phyloP scores from a whole-genome alignment of 2,797 vertebrate species.

The Ctenopoma multispine region DNA sequence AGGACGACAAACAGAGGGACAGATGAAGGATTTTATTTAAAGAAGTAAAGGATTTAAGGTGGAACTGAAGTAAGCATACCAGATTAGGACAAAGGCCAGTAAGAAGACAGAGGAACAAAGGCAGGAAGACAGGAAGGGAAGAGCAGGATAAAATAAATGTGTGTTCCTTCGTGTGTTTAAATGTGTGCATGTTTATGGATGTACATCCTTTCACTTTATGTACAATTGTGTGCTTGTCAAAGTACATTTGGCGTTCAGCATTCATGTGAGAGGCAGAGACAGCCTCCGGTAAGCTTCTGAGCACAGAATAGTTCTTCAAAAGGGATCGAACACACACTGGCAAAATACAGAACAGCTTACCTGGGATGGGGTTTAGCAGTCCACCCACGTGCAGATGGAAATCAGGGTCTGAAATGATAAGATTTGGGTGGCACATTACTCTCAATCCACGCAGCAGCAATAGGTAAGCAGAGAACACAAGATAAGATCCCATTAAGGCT shows the following conservation, averaged over 20 bases:
- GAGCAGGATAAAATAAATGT: conserved; percentile 39
- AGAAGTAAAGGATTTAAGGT: conserved; percentile 50
- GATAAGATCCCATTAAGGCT: conserved; percentile 74
- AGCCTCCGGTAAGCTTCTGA: conserved; percentile 74
- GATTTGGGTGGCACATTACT: conserved; percentile 72
- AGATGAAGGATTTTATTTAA: conserved; percentile 53
- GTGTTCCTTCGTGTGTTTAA: conserved; percentile 35
- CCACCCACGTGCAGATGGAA: conserved; percentile 97
- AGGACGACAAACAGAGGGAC: conserved; percentile 34
- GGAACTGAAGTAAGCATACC: conserved; percentile 49
- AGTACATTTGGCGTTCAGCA: conserved; percentile 52
- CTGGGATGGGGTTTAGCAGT: conserved; percentile 99
- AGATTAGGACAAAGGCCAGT: conserved; percentile 59
- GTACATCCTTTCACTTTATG: conserved; percentile 42
- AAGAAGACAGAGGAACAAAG: conserved; percentile 50
- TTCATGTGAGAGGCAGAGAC: conserved; percentile 62
- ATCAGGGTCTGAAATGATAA: conserved; percentile 95
- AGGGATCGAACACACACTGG: conserved; percentile 57
- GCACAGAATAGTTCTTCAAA: conserved; percentile 73
- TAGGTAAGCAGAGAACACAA: conserved; percentile 57
- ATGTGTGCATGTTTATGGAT: conserved; percentile 15
- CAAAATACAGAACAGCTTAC: conserved; percentile 85
- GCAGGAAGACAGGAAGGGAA: conserved; percentile 28
- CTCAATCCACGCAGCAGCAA: conserved; percentile 63
- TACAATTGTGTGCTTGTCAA: conserved; percentile 44